phyloP scores from a whole-genome alignment of 2,888 invertebrate species.

The Drosophila helvetica region DNA sequence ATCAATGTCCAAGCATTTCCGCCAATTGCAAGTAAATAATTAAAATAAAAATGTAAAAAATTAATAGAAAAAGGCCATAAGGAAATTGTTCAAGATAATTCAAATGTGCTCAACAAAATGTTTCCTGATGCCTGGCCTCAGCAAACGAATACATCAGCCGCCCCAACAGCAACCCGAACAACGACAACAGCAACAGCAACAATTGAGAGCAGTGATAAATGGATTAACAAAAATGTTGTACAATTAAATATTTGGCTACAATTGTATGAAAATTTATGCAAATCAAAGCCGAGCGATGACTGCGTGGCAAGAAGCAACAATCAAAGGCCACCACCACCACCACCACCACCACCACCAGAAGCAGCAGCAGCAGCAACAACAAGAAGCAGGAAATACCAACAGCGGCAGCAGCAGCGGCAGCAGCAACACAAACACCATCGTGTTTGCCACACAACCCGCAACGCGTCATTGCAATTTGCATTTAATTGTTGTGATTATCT shows the following conservation, averaged over 20 bases:
- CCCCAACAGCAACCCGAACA: conserved; percentile 39
- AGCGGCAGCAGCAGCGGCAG: conserved; percentile 32
- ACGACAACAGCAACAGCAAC: conserved; percentile 32
- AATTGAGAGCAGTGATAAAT: conserved; percentile 41
- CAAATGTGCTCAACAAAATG: conserved; percentile 69
- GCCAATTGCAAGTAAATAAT: background rate
- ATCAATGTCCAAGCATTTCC: background rate
- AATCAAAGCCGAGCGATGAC: conserved; percentile 71
- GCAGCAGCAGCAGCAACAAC: conserved; percentile 43
- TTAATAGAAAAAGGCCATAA: background rate
- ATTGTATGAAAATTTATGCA: conserved; percentile 78
- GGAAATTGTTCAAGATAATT: conserved; percentile 7
- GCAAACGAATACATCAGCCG: conserved; percentile 46
- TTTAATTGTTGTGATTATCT: conserved; percentile 82
- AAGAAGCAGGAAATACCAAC: conserved; percentile 41
- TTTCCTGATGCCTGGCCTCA: conserved; percentile 64
- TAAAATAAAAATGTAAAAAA: background rate
- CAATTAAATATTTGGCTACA: conserved; percentile 66
- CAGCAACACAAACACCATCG: conserved; percentile 42
- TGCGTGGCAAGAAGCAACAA: conserved; percentile 55
- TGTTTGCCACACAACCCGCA: conserved; percentile 60
- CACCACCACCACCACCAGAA: conserved; percentile 52
- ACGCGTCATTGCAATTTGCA: conserved; percentile 80
- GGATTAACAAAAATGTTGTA: conserved; percentile 57
- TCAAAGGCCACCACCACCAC: conserved; percentile 47